phyloP scores from a whole-genome alignment of 2,888 invertebrate genomes.

The Napeogenes inachia region DNA sequence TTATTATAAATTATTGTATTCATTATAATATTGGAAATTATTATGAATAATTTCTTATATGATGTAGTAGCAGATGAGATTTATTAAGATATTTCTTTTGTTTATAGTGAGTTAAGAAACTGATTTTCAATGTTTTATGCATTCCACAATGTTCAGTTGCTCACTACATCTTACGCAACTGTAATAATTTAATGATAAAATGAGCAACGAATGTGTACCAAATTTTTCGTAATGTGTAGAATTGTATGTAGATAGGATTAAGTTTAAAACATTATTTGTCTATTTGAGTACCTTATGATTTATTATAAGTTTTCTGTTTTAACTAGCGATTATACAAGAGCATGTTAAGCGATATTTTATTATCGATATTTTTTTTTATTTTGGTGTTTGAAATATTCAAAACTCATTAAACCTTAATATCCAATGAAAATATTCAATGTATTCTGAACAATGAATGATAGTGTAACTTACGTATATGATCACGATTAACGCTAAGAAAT shows the following conservation, averaged over 20 bases:
- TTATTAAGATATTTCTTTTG: constrained; percentile 43
- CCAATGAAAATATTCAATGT: constrained; percentile 18
- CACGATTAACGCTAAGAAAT: constrained; percentile 63
- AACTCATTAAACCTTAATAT: constrained; percentile 19
- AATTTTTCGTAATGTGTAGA: constrained; percentile 66
- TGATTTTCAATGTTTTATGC: constrained; percentile 38
- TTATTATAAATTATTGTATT: constrained; percentile 46
- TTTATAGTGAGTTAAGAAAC: constrained; percentile 17
- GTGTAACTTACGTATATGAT: constrained; percentile 57
- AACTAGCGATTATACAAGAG: neutral
- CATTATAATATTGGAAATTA: constrained; percentile 35
- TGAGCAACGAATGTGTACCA: constrained; percentile 77
- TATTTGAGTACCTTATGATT: constrained; percentile 43
- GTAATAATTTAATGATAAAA: constrained; percentile 37
- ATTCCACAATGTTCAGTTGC: constrained; percentile 62
- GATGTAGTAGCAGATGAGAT: constrained; percentile 36
- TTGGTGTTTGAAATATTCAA: constrained; percentile 8
- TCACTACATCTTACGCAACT: constrained; percentile 35
- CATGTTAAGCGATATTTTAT: neutral
- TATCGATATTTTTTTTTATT: too few relatives aligned
- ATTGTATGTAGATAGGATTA: constrained; percentile 65
- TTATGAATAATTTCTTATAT: constrained; percentile 24
- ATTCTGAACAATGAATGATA: constrained; percentile 46
- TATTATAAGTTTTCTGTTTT: constrained; percentile 14
- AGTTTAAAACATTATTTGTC: constrained; percentile 48